phyloP scores from a whole-genome alignment of 2,797 vertebrate species.

The Chaetophractus vellerosus region DNA sequence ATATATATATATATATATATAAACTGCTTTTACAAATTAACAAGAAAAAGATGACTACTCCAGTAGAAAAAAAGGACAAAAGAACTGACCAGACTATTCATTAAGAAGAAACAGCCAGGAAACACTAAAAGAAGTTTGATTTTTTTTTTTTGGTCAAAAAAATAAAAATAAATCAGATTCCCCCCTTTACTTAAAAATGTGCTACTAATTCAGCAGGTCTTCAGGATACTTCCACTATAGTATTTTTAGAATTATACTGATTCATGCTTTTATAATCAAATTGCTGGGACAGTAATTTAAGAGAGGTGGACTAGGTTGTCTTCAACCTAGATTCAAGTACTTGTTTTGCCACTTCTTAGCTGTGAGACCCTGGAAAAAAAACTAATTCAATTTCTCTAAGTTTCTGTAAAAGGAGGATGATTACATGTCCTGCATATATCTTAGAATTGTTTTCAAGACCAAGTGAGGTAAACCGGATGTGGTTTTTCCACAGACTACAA shows the following conservation, averaged over 20 bases:
- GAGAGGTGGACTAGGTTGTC: background rate
- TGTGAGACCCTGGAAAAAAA: background rate
- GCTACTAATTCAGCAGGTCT: background rate
- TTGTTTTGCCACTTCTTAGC: background rate
- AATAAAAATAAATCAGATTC: background rate
- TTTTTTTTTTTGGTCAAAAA: background rate
- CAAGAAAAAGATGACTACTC: background rate
- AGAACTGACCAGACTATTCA: background rate
- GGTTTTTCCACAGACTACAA: background rate
- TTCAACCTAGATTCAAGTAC: background rate
- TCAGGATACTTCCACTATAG: background rate
- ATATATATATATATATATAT: too few species aligned
- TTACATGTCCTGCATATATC: background rate
- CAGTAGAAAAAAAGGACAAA: slow-evolving; percentile 9
- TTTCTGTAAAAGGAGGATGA: slow-evolving; percentile 44
- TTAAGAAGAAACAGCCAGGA: background rate
- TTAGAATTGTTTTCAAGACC: background rate
- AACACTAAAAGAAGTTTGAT: background rate
- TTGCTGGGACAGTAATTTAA: background rate
- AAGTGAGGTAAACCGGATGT: background rate
- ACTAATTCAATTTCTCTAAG: background rate
- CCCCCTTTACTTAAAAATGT: background rate
- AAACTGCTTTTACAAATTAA: slow-evolving; percentile 9
- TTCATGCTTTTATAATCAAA: background rate
- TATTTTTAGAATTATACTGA: background rate